Evolutionary conservation across 2,888 invertebrate species (phyloP).

Genomic region (Limenitis camilla): DNA sequence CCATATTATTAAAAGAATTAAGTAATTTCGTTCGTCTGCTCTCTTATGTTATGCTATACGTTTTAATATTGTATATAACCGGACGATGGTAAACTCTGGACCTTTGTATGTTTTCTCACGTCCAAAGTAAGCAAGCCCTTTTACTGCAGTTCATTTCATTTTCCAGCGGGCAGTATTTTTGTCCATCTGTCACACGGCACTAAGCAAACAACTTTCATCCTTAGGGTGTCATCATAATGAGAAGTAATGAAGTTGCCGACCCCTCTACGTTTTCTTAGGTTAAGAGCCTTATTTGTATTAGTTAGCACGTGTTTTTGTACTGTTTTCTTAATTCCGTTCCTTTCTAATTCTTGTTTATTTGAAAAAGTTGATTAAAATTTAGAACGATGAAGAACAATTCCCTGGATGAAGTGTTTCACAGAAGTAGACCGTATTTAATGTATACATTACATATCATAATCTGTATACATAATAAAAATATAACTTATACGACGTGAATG

Average conservation of each 20-base stretch:
- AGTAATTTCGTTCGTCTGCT: too few relatives aligned
- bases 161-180: conserved; percentile 46
- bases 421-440: too few relatives aligned
- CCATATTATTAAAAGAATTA: too few relatives aligned
- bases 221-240: conserved; percentile 64
- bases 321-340: conserved; percentile 15
- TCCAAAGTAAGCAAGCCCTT: conserved; percentile 37
- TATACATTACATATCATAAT: too few relatives aligned
- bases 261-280: conserved; percentile 59
- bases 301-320: conserved; percentile 58
- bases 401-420: too few relatives aligned
- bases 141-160: conserved; percentile 39
- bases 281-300: conserved; percentile 68
- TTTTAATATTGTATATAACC: too few relatives aligned
- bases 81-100: neutral
- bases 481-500: too few relatives aligned
- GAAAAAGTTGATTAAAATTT: conserved; percentile 1
- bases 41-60: too few relatives aligned
- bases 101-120: conserved; percentile 18
- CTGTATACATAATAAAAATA: too few relatives aligned
- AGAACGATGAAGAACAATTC: neutral
- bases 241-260: conserved; percentile 65
- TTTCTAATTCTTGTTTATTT: conserved; percentile 5
- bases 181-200: conserved; percentile 61
- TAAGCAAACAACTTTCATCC: conserved; percentile 66